Percentiles rank a stretch among this genome's conserved stretches.
Evolutionary conservation across 2,113 vertebrate species (phyloP).

Genomic region (Chinchilla lanigera): DNA sequence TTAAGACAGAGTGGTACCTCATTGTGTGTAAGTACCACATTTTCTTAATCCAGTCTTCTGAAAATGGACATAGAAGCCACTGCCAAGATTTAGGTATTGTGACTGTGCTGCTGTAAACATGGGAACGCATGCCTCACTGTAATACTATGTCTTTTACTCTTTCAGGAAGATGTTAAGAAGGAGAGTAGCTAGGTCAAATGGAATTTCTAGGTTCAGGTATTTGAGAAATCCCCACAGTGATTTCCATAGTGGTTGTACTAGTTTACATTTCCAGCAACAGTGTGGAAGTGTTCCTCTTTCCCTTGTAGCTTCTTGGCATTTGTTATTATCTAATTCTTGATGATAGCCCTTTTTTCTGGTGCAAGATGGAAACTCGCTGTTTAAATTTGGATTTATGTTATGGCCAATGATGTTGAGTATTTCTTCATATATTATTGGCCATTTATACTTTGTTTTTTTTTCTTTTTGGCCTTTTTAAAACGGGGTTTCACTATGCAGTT

Average conservation of each 20-base stretch:
- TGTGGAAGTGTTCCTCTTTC: neutral
- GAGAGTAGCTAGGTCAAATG: neutral
- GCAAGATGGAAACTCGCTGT: neutral
- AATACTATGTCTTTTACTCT: neutral
- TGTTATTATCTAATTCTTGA: neutral
- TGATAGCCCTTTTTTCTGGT: neutral
- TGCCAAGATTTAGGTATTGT: neutral
- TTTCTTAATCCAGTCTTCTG: neutral
- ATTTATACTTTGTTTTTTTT: neutral
- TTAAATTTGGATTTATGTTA: neutral
- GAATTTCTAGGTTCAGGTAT: neutral
- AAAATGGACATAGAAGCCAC: neutral
- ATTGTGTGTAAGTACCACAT: neutral
- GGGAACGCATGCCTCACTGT: neutral
- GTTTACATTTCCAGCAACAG: neutral
- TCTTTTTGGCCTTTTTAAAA: too few species aligned
- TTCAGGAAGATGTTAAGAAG: neutral
- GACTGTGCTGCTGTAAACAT: neutral
- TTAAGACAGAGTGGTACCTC: neutral
- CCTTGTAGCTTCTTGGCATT: neutral
- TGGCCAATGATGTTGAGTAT: neutral
- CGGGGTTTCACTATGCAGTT: too few species aligned
- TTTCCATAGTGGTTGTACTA: neutral
- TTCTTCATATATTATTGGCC: neutral
- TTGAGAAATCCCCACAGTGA: neutral